Percentiles rank a stretch among this genome's conserved stretches.
phyloP scores from a whole-genome alignment of 2,113 vertebrate species.

The Catagonus wagneri region DNA sequence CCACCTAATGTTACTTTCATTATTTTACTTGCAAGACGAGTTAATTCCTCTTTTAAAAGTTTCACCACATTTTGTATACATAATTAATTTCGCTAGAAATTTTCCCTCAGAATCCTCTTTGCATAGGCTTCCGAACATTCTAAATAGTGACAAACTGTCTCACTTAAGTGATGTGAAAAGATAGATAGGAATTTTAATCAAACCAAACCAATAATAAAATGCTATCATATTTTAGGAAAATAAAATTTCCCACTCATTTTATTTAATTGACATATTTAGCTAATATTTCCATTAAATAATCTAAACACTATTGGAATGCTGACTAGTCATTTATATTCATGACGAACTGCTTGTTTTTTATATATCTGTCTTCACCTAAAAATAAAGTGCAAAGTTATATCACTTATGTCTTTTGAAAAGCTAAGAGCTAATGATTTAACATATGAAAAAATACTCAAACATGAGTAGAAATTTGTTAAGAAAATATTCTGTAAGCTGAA shows the following conservation, averaged over 20 bases:
- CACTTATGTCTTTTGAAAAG: background rate
- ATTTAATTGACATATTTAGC: background rate
- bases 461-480: background rate
- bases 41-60: background rate
- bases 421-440: background rate
- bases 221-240: background rate
- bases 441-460: background rate
- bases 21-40: background rate
- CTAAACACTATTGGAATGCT: background rate
- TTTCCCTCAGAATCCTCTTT: background rate
- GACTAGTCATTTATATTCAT: background rate
- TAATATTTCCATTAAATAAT: background rate
- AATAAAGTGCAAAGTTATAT: background rate
- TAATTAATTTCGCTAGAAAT: background rate
- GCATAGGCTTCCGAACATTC: background rate
- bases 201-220: background rate
- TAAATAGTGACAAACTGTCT: background rate
- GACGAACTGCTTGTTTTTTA: background rate
- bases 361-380: background rate
- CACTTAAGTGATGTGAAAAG: background rate
- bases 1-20: background rate
- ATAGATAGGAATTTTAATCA: background rate
- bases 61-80: background rate
- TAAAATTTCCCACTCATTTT: background rate
- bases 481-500: background rate